Evolutionary conservation across 2,888 invertebrate genomes (phyloP).

Genomic region (Drosophila diplacantha): DNA sequence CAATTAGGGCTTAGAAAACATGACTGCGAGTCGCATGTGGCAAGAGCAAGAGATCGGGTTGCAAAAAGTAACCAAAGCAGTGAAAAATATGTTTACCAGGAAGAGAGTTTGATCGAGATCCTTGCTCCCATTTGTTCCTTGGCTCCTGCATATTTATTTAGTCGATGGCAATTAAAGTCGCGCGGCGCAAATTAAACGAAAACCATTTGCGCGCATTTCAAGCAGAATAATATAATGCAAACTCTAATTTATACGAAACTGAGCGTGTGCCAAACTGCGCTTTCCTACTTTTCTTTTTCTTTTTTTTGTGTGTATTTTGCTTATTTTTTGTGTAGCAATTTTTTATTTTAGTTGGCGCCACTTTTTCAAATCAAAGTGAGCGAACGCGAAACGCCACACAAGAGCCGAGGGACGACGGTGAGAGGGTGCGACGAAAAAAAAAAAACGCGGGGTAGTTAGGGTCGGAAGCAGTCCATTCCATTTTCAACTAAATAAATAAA

Average conservation of each 20-base stretch:
- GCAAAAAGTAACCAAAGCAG: not conserved
- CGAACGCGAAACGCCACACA: constrained; percentile 37
- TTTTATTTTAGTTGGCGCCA: constrained; percentile 63
- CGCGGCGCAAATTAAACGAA: constrained; percentile 62
- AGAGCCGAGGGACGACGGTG: constrained; percentile 34
- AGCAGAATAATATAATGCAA: constrained; percentile 70
- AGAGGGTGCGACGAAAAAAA: not conserved
- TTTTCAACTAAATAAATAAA: constrained; percentile 70
- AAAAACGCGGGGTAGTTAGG: constrained; percentile 4
- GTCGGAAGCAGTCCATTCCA: constrained; percentile 57
- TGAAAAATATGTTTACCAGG: constrained; percentile 15
- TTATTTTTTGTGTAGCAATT: constrained; percentile 31
- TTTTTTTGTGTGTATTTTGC: constrained; percentile 9
- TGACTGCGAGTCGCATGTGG: not conserved
- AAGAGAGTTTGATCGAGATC: constrained; percentile 32
- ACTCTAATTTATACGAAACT: constrained; percentile 66
- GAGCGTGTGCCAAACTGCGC: constrained; percentile 34
- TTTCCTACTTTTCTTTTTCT: constrained; percentile 16
- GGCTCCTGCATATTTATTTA: constrained; percentile 30
- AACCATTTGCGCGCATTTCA: constrained; percentile 66
- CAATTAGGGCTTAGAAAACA: constrained; percentile 13
- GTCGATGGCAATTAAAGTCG: constrained; percentile 61
- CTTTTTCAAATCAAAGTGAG: constrained; percentile 65
- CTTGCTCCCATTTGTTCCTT: constrained; percentile 54
- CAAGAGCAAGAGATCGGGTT: too few relatives aligned